Percentiles rank a stretch among this genome's conserved stretches.
Conservation (phyloP, 2,113 vertebrate genomes). For the Grammomys dolichurus region DNA sequence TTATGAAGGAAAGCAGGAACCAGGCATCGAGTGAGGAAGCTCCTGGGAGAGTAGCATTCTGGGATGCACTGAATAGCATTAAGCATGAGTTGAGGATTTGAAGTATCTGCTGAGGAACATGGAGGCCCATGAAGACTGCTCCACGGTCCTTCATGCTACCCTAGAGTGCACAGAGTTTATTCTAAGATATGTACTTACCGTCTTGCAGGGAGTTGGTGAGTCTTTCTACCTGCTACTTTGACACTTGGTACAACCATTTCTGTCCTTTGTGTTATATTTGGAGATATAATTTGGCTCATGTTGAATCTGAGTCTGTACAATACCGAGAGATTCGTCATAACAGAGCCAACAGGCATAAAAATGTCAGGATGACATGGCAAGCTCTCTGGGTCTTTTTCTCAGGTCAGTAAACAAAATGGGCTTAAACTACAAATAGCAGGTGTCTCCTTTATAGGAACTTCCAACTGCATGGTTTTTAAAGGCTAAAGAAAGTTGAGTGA, state of each 20-base stretch:
- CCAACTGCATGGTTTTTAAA: neutral
- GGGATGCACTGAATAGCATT: neutral
- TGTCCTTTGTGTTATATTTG: conserved; percentile 45
- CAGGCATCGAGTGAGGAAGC: neutral
- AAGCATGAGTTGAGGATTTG: neutral
- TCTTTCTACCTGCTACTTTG: neutral
- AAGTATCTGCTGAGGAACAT: neutral
- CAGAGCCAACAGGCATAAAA: neutral
- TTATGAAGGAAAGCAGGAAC: neutral
- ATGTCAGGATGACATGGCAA: neutral
- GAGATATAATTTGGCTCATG: conserved; percentile 6
- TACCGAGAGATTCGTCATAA: conserved; percentile 43
- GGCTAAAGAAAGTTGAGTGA: conserved; percentile 16
- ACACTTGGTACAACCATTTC: neutral
- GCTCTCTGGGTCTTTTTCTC: neutral
- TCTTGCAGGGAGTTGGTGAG: neutral
- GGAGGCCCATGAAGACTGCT: neutral
- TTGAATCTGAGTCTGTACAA: neutral
- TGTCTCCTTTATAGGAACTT: conserved; percentile 30
- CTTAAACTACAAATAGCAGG: neutral
- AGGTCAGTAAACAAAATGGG: conserved; percentile 48
- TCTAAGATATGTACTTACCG: neutral
- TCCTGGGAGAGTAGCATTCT: neutral
- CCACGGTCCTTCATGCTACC: neutral
- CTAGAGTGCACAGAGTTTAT: neutral